Evolutionary conservation across 2,888 invertebrate genomes (phyloP).

Genomic region (Frankliniella intonsa): DNA sequence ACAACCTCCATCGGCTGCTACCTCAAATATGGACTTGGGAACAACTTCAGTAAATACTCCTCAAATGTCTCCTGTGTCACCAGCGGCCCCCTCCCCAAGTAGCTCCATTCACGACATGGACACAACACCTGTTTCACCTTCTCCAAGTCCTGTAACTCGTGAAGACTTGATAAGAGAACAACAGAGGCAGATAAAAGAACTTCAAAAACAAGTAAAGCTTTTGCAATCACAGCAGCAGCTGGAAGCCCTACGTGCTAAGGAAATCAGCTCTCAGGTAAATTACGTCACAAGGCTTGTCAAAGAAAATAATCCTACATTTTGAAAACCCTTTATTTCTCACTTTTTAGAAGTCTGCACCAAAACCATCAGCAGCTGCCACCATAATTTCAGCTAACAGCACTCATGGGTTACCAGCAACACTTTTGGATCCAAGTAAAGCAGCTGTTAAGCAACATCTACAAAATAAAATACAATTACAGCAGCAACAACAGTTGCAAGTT

Average conservation of each 20-base stretch:
- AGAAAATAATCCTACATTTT: slow-evolving; percentile 35
- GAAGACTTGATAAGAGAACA: slow-evolving; percentile 80
- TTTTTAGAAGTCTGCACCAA: neutral
- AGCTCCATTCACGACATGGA: slow-evolving; percentile 40
- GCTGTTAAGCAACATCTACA: slow-evolving; percentile 57
- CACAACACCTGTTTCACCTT: slow-evolving; percentile 38
- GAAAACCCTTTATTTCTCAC: neutral
- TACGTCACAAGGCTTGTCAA: slow-evolving; percentile 41
- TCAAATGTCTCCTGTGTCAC: slow-evolving; percentile 19
- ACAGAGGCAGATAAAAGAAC: slow-evolving; percentile 78
- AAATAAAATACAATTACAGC: slow-evolving; percentile 62
- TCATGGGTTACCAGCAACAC: slow-evolving; percentile 36
- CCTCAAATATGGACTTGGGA: neutral
- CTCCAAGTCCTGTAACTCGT: slow-evolving; percentile 47
- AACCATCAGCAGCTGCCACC: neutral
- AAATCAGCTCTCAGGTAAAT: slow-evolving; percentile 41
- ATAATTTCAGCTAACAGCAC: slow-evolving; percentile 37
- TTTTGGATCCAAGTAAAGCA: neutral
- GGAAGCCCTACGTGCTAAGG: slow-evolving; percentile 55
- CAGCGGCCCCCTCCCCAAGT: slow-evolving; percentile 24
- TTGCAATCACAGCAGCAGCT: slow-evolving; percentile 72
- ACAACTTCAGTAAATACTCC: neutral
- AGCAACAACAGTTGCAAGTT: slow-evolving; percentile 53
- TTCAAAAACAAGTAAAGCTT: slow-evolving; percentile 64
- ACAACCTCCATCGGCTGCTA: slow-evolving; percentile 16